Base-by-base conservation (phyloP, 2,113 vertebrate genomes). In the Neomonachus schauinslandi region DNA sequence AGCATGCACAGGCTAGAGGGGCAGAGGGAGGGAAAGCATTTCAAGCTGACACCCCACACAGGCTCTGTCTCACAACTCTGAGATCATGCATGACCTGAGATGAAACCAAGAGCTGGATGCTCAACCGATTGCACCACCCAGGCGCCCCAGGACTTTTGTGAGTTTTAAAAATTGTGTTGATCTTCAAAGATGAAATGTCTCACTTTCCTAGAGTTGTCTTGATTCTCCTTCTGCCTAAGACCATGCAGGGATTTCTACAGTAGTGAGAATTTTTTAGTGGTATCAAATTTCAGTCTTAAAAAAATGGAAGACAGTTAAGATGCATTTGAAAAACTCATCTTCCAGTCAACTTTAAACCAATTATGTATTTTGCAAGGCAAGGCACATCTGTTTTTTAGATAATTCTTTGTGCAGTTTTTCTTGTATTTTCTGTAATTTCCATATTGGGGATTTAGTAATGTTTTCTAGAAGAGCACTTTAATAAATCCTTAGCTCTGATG, bases 281-380 rank as follows among this genome's bases (percentile, higher is more conserved):
- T 28, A 80, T 79, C 69, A 89, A 74, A 65, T 80, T 59, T 24
- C 16, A 91, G 61, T 95, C 46, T 69, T 85, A 71, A 91, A 63
- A 82, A 91, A 82, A 49, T 79, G 55, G 67, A 87, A 93, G 57
- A 67, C 26, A 84, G 18, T 79, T 95, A 87, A 59, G 39, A 76
- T 93, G 21, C 6, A 7, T 65, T 91, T 88, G 16, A 83, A 93
- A 95, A 95, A 67, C 46, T 42, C 24, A 72, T 36, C 36, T 87
- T 95, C 28, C 12, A 46, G 74, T 11, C 82, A 91, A 21, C 22
- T 87, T 93, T 97, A 94, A 97, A 85, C 59, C 90, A 39, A 89
- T 72, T 65, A 53, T 18, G 4, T 94, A 55, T 83, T 96, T 95
- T 88, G 31, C 55, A 95, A 86, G 71, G 59, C 14, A 65, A 76